Evolutionary conservation across 2,113 vertebrate species (phyloP).

Genomic region (Mungos mungo): DNA sequence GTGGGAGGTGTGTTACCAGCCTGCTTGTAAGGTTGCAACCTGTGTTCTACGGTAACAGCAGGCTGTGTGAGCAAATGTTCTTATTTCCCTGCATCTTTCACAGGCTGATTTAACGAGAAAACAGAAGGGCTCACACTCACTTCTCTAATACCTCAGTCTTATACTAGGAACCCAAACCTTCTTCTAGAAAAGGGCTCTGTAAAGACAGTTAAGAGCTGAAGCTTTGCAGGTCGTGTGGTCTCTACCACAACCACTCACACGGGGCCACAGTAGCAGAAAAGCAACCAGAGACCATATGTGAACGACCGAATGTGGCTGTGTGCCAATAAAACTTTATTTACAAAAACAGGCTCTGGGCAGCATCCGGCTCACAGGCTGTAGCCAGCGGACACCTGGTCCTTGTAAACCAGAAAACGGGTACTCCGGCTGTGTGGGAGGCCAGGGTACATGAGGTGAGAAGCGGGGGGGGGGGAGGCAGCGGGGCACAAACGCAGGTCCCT

Average conservation of each 20-base stretch:
- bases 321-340: constrained; percentile 38
- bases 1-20: neutral
- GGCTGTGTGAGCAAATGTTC: neutral
- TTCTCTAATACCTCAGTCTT: neutral
- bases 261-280: neutral
- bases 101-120: constrained; percentile 20
- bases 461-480: accelerated
- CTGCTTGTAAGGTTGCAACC: neutral
- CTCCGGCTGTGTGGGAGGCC: neutral
- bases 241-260: neutral
- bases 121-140: neutral
- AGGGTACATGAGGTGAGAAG: accelerated
- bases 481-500: neutral
- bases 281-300: neutral
- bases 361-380: neutral
- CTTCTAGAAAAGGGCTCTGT: neutral
- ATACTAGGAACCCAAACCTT: neutral
- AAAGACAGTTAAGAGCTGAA: neutral
- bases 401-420: neutral
- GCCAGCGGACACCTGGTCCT: neutral
- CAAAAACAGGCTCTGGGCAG: neutral
- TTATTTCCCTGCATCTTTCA: constrained; percentile 19
- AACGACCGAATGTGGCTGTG: neutral
- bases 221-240: neutral
- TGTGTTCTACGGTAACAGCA: neutral